These are phyloP conservation scores for Nautilus pompilius DNA, from an alignment of 1,140 invertebrate species.

Conservation along the genomic window DNA sequence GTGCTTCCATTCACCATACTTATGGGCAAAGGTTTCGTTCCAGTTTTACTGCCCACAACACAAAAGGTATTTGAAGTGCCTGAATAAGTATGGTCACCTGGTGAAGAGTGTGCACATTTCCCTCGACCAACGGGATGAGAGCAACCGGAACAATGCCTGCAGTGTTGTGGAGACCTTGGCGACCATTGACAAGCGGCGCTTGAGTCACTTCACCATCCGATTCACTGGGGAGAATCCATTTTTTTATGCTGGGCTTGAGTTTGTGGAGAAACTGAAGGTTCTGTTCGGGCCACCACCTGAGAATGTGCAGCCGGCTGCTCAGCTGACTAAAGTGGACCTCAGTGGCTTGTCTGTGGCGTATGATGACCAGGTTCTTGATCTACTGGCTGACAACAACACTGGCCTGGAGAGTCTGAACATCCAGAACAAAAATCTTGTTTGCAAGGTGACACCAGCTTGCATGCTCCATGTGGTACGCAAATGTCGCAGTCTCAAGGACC, in stretches of 20 bases:
- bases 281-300: slow-evolving; percentile 20
- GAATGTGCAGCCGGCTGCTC: neutral
- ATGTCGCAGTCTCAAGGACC: slow-evolving; percentile 31
- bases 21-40: slow-evolving; percentile 20
- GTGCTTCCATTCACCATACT: slow-evolving; percentile 15
- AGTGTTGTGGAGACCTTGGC: slow-evolving; percentile 16
- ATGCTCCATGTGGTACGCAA: slow-evolving; percentile 21
- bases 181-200: slow-evolving; percentile 8
- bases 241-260: slow-evolving; percentile 37
- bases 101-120: slow-evolving; percentile 13
- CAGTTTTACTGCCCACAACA: slow-evolving; percentile 14
- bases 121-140: slow-evolving; percentile 8
- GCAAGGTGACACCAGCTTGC: slow-evolving; percentile 28
- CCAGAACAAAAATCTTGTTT: slow-evolving; percentile 36
- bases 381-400: slow-evolving; percentile 32
- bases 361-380: slow-evolving; percentile 33
- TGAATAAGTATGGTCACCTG: slow-evolving; percentile 15
- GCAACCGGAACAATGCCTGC: slow-evolving; percentile 22
- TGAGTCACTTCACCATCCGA: slow-evolving; percentile 18
- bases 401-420: slow-evolving; percentile 38
- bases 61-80: slow-evolving; percentile 4
- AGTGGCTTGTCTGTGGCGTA: slow-evolving; percentile 30
- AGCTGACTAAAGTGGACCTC: slow-evolving; percentile 30
- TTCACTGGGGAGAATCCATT: slow-evolving; percentile 36
- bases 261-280: slow-evolving; percentile 15